Conservation (phyloP, 2,888 invertebrate species). For the Trachelus tabidus region DNA sequence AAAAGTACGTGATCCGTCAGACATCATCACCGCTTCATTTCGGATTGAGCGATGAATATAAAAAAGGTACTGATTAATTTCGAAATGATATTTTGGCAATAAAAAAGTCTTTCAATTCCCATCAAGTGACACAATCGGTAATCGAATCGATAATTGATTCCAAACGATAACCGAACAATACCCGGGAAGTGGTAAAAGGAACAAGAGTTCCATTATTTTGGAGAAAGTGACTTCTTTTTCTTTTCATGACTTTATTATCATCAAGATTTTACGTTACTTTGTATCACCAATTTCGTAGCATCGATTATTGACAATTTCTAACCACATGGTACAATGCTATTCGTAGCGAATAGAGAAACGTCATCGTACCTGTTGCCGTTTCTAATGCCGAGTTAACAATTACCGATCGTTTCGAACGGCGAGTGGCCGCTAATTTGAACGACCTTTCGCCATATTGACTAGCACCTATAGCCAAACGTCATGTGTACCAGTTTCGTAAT, state of each 20-base stretch:
- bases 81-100: background rate
- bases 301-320: background rate
- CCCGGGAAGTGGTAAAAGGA: background rate
- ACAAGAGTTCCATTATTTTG: background rate
- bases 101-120: background rate
- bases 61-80: background rate
- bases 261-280: too few species aligned
- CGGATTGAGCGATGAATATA: background rate
- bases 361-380: background rate
- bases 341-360: background rate
- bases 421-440: slow-evolving; percentile 12
- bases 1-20: background rate
- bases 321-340: background rate
- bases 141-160: too few species aligned
- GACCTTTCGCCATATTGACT: slow-evolving; percentile 13
- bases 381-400: background rate
- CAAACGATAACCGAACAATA: background rate
- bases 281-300: background rate
- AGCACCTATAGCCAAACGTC: background rate
- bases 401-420: background rate
- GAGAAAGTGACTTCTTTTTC: background rate
- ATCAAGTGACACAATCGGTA: background rate
- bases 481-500: background rate
- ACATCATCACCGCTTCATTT: background rate
- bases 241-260: too few species aligned